Evolutionary conservation across 2,797 vertebrate species (phyloP).

Genomic region (Antrozous pallidus): DNA sequence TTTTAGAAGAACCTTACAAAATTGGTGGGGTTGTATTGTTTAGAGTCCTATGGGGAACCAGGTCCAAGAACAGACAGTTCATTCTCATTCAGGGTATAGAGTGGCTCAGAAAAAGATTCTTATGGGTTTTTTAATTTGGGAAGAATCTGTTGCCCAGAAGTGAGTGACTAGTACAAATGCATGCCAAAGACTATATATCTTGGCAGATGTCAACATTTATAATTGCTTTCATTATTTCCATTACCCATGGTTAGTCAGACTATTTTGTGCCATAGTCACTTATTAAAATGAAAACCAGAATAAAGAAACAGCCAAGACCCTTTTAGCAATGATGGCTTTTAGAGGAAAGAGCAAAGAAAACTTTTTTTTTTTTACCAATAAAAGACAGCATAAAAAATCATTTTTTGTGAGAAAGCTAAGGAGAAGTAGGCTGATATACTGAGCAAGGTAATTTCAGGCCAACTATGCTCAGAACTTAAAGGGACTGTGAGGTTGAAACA

Average conservation of each 20-base stretch:
- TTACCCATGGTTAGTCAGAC: not conserved
- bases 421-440: not conserved
- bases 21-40: not conserved
- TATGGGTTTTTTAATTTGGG: not conserved
- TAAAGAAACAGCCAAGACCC: not conserved
- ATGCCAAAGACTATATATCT: not conserved
- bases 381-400: not conserved
- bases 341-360: not conserved
- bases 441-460: not conserved
- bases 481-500: not conserved
- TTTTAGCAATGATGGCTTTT: not conserved
- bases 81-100: not conserved
- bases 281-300: slow-evolving; percentile 35
- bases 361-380: not conserved
- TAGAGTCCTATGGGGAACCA: not conserved
- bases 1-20: not conserved
- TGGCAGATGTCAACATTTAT: not conserved
- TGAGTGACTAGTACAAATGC: not conserved
- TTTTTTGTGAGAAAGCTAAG: not conserved
- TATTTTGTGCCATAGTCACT: not conserved
- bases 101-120: not conserved
- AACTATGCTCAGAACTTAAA: not conserved
- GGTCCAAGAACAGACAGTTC: not conserved
- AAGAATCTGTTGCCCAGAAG: not conserved
- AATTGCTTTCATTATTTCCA: not conserved